A percentile compares a stretch with the other conserved stretches of the same genome.
Conservation (phyloP, 2,888 invertebrate species). For the Rhagium mordax region DNA sequence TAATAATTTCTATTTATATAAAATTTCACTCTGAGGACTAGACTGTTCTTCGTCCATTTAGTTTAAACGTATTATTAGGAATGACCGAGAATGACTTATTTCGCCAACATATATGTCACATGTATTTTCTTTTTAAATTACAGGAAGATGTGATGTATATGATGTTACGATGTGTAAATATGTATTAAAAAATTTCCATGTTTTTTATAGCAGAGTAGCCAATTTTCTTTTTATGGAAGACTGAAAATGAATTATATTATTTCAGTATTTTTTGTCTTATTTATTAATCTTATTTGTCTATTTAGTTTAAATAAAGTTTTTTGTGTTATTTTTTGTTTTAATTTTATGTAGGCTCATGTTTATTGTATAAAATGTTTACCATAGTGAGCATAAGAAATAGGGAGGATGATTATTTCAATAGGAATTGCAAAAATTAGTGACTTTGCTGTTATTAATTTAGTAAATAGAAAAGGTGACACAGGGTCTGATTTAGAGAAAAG, state of each 20-base stretch:
- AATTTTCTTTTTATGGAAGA: slow-evolving; percentile 22
- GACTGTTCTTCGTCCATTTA: no score
- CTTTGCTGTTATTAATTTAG: no score
- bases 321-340: neutral
- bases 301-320: slow-evolving; percentile 5
- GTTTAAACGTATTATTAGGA: no score
- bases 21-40: no score
- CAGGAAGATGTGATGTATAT: neutral
- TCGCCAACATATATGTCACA: no score
- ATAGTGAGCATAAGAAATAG: neutral
- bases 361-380: neutral
- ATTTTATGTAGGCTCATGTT: neutral
- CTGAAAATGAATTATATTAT: slow-evolving; percentile 11
- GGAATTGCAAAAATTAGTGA: no score
- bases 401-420: neutral
- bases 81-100: no score
- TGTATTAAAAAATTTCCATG: neutral
- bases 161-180: neutral
- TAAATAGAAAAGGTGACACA: no score
- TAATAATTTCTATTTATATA: no score
- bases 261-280: neutral
- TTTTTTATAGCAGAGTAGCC: neutral
- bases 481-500: no score
- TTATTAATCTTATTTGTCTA: neutral
- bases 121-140: neutral